These are phyloP conservation scores for Xiphophorus couchianus DNA, from an alignment of 2,113 vertebrate genomes.

Conservation along the genomic window DNA sequence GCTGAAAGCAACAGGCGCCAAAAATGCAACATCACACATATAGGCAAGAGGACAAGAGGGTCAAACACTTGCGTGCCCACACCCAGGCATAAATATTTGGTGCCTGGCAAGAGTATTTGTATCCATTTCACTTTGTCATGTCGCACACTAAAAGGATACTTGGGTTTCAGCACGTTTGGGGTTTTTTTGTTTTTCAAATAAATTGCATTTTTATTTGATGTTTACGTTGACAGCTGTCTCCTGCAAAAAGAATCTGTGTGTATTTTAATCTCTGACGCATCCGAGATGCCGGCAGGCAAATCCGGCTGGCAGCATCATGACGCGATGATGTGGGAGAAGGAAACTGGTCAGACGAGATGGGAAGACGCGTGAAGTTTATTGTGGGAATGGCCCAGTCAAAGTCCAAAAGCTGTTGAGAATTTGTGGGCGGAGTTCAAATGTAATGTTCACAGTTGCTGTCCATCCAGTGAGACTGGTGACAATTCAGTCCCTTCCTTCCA, in stretches of 20 bases:
- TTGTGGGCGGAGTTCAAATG: neutral
- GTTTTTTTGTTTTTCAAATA: neutral
- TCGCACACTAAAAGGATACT: neutral
- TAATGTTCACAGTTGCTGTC: neutral
- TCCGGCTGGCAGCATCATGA: too few species aligned
- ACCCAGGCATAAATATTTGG: constrained; percentile 2
- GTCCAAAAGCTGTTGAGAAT: too few species aligned
- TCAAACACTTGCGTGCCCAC: constrained; percentile 21
- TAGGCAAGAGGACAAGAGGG: constrained; percentile 48
- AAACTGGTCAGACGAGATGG: too few species aligned
- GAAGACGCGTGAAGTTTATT: neutral
- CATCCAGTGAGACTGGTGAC: too few species aligned
- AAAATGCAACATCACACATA: constrained; percentile 60
- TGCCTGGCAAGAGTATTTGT: neutral
- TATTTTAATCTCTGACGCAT: neutral
- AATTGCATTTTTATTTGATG: neutral
- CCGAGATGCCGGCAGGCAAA: too few species aligned
- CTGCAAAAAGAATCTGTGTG: neutral
- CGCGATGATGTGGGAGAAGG: too few species aligned
- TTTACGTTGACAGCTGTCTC: neutral
- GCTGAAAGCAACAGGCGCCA: constrained; percentile 63
- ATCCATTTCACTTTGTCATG: neutral
- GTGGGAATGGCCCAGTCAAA: neutral
- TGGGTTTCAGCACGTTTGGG: neutral
- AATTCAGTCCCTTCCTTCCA: neutral